Evolutionary conservation across 2,888 invertebrate species (phyloP).

Genomic region (Tipula helvola): DNA sequence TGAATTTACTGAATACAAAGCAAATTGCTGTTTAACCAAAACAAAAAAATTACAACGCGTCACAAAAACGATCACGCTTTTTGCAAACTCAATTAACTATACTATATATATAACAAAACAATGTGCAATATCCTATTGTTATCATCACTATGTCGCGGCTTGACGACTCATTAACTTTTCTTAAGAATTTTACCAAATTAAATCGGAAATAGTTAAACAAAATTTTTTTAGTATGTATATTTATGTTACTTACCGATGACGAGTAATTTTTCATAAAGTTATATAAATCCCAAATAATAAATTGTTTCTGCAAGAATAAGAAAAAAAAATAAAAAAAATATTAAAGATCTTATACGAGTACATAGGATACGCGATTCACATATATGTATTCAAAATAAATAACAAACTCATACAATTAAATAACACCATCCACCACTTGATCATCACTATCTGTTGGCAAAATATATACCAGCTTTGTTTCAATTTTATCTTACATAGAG

Average conservation of each 20-base stretch:
- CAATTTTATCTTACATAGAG: not conserved
- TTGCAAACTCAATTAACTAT: not conserved
- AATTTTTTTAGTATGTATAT: not conserved
- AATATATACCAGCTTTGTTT: slow-evolving; percentile 7
- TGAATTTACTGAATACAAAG: not conserved
- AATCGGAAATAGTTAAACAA: not conserved
- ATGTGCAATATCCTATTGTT: not conserved
- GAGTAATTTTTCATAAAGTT: not conserved
- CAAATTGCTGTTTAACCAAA: not conserved
- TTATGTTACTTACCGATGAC: not conserved
- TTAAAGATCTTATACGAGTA: not conserved
- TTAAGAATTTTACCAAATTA: not conserved
- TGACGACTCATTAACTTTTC: not conserved
- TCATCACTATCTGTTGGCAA: slow-evolving; percentile 4
- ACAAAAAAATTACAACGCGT: not conserved
- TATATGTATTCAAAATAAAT: not conserved
- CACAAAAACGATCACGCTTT: not conserved
- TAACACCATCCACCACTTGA: not conserved
- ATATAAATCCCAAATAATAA: not conserved
- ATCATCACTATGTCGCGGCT: not conserved
- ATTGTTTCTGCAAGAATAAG: not conserved
- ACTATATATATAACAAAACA: not conserved
- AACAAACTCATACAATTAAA: not conserved
- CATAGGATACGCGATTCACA: not conserved
- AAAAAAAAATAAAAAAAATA: not conserved